Percentiles rank a stretch among this genome's conserved stretches.
Conservation (phyloP, 2,113 vertebrate species). For the Melanerpes formicivorus region DNA sequence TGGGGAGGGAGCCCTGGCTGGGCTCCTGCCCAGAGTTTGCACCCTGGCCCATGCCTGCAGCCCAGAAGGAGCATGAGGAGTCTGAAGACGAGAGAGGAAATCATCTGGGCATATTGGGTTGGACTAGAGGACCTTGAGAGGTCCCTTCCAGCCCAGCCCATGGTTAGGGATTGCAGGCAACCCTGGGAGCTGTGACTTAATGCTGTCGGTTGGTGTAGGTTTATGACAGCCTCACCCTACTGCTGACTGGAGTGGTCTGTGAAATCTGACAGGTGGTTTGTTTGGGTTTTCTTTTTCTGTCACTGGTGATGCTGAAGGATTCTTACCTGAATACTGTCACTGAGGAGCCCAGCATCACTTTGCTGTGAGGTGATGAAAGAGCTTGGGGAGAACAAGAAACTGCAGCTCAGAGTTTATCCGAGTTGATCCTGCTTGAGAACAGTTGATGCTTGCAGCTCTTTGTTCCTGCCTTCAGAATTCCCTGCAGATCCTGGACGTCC, state of each 20-base stretch:
- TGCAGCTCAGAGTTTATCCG: background rate
- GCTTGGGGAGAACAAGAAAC: background rate
- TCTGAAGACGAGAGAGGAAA: background rate
- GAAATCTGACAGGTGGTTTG: background rate
- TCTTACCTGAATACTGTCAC: background rate
- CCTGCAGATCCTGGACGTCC: background rate
- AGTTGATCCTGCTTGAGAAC: background rate
- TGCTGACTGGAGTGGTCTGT: background rate
- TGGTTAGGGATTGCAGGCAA: background rate
- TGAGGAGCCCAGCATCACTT: background rate
- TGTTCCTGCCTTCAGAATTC: background rate
- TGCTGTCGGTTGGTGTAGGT: background rate
- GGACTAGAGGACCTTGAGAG: too few species aligned
- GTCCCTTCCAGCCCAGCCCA: too few species aligned
- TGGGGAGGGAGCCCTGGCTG: conserved; percentile 18
- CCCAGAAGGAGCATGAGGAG: background rate
- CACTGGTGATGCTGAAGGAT: background rate
- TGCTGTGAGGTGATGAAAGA: background rate
- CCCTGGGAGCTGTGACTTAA: background rate
- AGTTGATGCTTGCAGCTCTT: background rate
- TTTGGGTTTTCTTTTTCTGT: background rate
- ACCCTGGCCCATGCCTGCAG: background rate
- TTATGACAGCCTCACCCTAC: background rate
- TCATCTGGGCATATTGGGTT: background rate
- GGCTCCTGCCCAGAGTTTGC: background rate